phyloP scores from a whole-genome alignment of 2,797 vertebrate genomes.

The Sebastes jordani region DNA sequence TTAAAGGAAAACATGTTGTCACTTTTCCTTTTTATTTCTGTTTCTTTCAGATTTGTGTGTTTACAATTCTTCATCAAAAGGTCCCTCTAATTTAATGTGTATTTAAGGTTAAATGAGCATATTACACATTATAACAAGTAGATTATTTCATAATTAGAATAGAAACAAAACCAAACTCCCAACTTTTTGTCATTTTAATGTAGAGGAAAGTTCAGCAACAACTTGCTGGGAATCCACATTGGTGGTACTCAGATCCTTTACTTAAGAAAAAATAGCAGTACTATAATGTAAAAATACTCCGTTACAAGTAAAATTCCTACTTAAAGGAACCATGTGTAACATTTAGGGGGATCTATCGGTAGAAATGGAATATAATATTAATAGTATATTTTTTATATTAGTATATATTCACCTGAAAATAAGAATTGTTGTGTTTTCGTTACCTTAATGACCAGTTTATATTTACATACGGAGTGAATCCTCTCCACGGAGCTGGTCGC shows the following conservation, averaged over 20 bases:
- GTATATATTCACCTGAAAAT: too few species aligned
- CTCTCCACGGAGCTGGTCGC: too few species aligned
- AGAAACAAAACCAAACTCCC: not conserved
- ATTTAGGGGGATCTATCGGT: too few species aligned
- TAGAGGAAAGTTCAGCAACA: not conserved
- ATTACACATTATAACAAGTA: not conserved
- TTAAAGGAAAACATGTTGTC: not conserved
- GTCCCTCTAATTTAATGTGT: not conserved
- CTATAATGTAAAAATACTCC: not conserved
- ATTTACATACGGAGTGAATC: too few species aligned
- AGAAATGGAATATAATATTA: too few species aligned
- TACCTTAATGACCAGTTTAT: too few species aligned
- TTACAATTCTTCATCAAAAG: not conserved
- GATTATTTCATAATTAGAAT: not conserved
- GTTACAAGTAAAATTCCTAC: too few species aligned
- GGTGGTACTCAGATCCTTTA: not conserved
- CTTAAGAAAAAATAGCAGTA: not conserved
- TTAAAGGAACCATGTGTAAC: too few species aligned
- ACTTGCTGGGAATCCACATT: not conserved
- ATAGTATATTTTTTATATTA: too few species aligned
- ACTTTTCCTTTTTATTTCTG: not conserved
- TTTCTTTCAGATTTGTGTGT: not conserved
- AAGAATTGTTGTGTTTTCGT: too few species aligned
- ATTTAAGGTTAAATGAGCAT: not conserved
- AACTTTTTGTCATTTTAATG: not conserved